Percentiles rank a stretch among this genome's conserved stretches.
phyloP scores from a whole-genome alignment of 2,888 invertebrate genomes.

The Eupithecia subfuscata region DNA sequence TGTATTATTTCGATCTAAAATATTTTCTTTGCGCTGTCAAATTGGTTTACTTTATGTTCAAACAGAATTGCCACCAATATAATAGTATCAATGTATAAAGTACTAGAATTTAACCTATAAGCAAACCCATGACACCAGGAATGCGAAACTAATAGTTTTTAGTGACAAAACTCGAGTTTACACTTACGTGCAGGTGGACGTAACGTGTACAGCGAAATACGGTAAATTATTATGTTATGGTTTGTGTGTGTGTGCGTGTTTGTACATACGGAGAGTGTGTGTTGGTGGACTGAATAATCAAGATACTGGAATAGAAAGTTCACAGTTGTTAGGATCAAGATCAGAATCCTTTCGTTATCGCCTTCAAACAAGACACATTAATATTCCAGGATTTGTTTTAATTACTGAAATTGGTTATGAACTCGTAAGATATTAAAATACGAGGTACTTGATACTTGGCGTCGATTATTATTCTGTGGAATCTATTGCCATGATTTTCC shows the following conservation, averaged over 20 bases:
- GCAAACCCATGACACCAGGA: constrained; percentile 43
- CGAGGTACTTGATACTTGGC: too few relatives aligned
- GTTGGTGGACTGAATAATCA: constrained; percentile 20
- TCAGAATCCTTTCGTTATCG: background rate
- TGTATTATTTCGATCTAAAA: background rate
- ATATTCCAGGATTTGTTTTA: background rate
- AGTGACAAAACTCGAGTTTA: constrained; percentile 46
- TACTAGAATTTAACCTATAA: constrained; percentile 17
- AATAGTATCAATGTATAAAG: background rate
- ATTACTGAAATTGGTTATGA: background rate
- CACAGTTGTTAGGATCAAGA: background rate
- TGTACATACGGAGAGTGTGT: constrained; percentile 25
- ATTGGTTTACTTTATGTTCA: constrained; percentile 4
- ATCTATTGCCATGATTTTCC: background rate
- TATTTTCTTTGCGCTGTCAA: too few relatives aligned
- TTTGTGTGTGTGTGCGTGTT: constrained; percentile 60
- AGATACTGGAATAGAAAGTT: background rate
- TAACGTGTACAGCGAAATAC: constrained; percentile 81
- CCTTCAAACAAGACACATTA: background rate
- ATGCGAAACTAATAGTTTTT: constrained; percentile 27
- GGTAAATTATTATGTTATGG: constrained; percentile 69
- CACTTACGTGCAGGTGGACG: constrained; percentile 83
- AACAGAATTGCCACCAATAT: background rate
- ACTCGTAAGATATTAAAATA: too few relatives aligned
- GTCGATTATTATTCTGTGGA: too few relatives aligned